Evolutionary conservation across 2,113 vertebrate genomes (phyloP).

Genomic region (Rhea pennata): DNA sequence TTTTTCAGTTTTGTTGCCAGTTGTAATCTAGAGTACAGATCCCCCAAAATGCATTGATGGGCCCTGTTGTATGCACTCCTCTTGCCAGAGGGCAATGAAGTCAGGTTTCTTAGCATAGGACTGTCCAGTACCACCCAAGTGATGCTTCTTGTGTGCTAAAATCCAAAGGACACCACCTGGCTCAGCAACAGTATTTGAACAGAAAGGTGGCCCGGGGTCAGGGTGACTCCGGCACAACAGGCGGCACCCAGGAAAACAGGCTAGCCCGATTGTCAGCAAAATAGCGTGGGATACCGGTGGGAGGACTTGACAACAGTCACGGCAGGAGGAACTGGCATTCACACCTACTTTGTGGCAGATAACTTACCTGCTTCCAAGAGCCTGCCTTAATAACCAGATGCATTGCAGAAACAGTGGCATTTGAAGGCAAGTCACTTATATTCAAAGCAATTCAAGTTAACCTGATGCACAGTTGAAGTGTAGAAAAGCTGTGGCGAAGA

Average conservation of each 20-base stretch:
- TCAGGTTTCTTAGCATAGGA: not conserved
- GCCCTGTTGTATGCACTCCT: constrained; percentile 14
- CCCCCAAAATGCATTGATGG: not conserved
- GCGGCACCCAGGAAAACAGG: constrained; percentile 34
- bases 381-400: not conserved
- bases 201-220: constrained; percentile 46
- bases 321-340: constrained; percentile 23
- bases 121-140: not conserved
- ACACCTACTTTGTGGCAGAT: constrained; percentile 33
- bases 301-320: constrained; percentile 6
- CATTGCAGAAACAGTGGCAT: not conserved
- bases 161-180: constrained; percentile 21
- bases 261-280: not conserved
- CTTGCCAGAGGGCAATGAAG: constrained; percentile 63
- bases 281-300: not conserved
- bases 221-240: constrained; percentile 44
- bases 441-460: not conserved
- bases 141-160: not conserved
- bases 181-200: not conserved
- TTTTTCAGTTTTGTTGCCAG: not conserved
- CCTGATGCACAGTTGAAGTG: not conserved
- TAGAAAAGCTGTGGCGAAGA: not conserved
- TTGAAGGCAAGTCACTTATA: not conserved
- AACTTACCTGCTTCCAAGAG: constrained; percentile 24
- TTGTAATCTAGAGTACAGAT: not conserved